A percentile compares a stretch with the other conserved stretches of the same genome.
Conservation (phyloP, 2,797 vertebrate species). For the Sebastes hubbsi region DNA sequence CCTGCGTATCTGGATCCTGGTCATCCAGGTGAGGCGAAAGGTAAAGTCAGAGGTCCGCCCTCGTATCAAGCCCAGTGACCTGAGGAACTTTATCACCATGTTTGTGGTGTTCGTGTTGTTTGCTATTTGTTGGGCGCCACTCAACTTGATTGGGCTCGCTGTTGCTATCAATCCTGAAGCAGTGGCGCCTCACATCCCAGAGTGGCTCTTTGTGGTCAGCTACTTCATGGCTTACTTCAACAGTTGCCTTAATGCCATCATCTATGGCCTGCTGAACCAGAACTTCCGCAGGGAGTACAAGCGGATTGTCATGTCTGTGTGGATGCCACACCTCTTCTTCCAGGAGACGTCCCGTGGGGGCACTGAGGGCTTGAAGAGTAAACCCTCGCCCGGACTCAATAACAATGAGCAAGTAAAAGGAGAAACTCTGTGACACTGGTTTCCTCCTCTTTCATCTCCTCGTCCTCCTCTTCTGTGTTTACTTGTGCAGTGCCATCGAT, state of each 20-base stretch:
- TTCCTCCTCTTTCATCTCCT: not conserved
- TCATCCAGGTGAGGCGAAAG: constrained; percentile 86
- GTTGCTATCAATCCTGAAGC: constrained; percentile 83
- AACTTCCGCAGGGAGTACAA: constrained; percentile 91
- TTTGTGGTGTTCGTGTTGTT: constrained; percentile 91
- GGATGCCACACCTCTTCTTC: constrained; percentile 84
- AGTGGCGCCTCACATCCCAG: constrained; percentile 84
- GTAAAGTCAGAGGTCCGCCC: constrained; percentile 83
- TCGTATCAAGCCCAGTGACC: constrained; percentile 80
- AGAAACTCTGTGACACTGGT: constrained; percentile 77
- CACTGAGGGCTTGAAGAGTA: constrained; percentile 84
- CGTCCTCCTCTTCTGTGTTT: not conserved
- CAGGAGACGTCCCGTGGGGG: constrained; percentile 84
- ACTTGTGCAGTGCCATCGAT: constrained; percentile 18
- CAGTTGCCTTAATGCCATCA: constrained; percentile 91
- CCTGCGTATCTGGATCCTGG: constrained; percentile 88
- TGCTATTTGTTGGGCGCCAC: constrained; percentile 89
- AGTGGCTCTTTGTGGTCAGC: constrained; percentile 88
- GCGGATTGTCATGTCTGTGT: constrained; percentile 84
- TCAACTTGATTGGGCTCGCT: constrained; percentile 88
- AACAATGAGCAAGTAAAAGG: constrained; percentile 86
- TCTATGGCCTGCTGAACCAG: constrained; percentile 91
- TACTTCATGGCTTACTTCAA: constrained; percentile 94
- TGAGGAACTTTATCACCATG: constrained; percentile 90
- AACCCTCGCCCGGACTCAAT: constrained; percentile 86